Evolutionary conservation across 1,140 invertebrate species (phyloP), one percentile per base, ranked within the genome.

Genomic region (Drosophila erecta): DNA sequence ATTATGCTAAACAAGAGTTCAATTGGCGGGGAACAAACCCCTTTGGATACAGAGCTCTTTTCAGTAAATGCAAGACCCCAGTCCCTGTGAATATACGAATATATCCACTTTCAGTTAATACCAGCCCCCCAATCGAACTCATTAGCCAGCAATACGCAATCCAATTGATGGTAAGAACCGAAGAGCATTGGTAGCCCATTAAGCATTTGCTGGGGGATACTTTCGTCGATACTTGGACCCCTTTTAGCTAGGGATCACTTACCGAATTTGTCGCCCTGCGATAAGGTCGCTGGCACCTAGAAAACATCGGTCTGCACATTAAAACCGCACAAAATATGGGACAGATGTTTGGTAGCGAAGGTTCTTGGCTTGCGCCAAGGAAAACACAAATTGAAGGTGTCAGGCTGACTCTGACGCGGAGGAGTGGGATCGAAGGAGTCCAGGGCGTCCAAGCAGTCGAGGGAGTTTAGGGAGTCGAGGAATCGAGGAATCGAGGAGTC

Each of bases 261-360:
- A 87, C 72, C 76, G 73, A 83, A 87, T 87, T 89, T 71, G 74
- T 86, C 64, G 74, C 49, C 38, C 35, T 11, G 46, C 65, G 79
- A 86, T 86, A 87, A 87, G 59, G 60, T 71, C 41, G 46, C 49
- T 22, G 41, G 59, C 71, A 61, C 43, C 62, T 65, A 61, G 43
- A 44, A 55, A 40, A 67, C 54, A 62, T 54, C 66, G 54, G 69
- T 43, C 60, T 58, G 59, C 65, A 50, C 84, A 90, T 90, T 89
- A 89, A 87, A 84, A 79, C 73, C 73, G 64, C 79, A 89, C 84
- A 80, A 89, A 78, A 89, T 89, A 89, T 89, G 84, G 85, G 84
- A 89, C 84, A 89, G 84, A 89, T 89, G 84, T 89, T 86, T 79
- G 47, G 35, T 40, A 27, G 43, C 15, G 56, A 58, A 62, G 53